Evolutionary conservation across 2,888 invertebrate genomes (phyloP).

Genomic region (Diarsia dahlii): DNA sequence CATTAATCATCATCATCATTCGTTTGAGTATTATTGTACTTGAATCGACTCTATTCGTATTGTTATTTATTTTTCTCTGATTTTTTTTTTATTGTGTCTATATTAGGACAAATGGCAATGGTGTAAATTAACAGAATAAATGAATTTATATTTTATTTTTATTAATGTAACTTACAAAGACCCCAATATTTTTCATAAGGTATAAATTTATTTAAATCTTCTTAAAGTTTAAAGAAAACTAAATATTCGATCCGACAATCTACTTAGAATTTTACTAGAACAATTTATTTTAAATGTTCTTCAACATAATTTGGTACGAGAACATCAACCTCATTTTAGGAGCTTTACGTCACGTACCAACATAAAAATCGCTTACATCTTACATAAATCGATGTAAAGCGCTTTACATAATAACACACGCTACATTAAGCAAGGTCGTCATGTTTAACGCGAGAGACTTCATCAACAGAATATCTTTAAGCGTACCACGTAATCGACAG

Average conservation of each 20-base stretch:
- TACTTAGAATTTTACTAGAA: slow-evolving; percentile 23
- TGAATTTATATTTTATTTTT: too few relatives aligned
- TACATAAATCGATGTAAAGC: slow-evolving; percentile 58
- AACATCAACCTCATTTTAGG: slow-evolving; percentile 30
- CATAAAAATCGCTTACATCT: slow-evolving; percentile 46
- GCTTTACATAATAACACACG: slow-evolving; percentile 63
- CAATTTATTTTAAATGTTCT: slow-evolving; percentile 26
- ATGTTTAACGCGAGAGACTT: slow-evolving; percentile 53
- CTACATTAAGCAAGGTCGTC: slow-evolving; percentile 64
- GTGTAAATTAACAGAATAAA: too few relatives aligned
- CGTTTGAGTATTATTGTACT: too few relatives aligned
- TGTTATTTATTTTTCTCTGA: too few relatives aligned
- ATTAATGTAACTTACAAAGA: neutral
- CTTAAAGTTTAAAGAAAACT: slow-evolving; percentile 35
- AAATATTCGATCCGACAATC: slow-evolving; percentile 25
- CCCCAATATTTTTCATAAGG: too few relatives aligned
- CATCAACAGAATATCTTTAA: slow-evolving; percentile 63
- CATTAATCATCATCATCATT: neutral
- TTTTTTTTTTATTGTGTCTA: too few relatives aligned
- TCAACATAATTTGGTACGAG: slow-evolving; percentile 15
- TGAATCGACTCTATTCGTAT: too few relatives aligned
- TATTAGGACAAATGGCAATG: too few relatives aligned
- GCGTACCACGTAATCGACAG: slow-evolving; percentile 55
- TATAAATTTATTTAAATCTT: neutral
- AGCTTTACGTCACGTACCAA: slow-evolving; percentile 35